Percentiles rank a stretch among this genome's conserved stretches.
Evolutionary conservation across 2,888 invertebrate genomes (phyloP).

Genomic region (Macrophya annulata): DNA sequence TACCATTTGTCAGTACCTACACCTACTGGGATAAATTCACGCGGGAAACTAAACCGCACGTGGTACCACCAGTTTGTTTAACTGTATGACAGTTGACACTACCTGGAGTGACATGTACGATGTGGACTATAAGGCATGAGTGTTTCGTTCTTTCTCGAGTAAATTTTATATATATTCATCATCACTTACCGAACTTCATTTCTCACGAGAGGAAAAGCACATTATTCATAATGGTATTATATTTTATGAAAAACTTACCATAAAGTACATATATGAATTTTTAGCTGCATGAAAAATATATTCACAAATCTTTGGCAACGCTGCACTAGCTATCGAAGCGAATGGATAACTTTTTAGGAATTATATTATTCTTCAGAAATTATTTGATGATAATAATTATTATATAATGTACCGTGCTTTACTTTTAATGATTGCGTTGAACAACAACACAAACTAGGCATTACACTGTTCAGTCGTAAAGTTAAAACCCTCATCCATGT

Average conservation of each 20-base stretch:
- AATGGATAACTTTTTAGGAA: not conserved
- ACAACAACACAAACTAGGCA: constrained; percentile 4
- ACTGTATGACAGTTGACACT: constrained; percentile 23
- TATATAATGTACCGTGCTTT: constrained; percentile 1
- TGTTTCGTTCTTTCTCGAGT: not conserved
- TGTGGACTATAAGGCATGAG: not conserved
- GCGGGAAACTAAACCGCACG: not conserved
- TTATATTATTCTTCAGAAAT: not conserved
- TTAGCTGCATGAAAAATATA: not conserved
- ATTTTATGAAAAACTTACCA: not conserved
- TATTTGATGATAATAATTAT: not conserved
- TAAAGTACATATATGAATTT: not conserved
- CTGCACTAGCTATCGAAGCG: not conserved
- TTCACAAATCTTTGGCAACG: not conserved
- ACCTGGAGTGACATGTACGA: constrained; percentile 33
- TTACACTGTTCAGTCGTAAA: not conserved
- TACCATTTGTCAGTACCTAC: constrained; percentile 5
- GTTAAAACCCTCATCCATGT: constrained; percentile 13
- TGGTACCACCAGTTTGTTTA: not conserved
- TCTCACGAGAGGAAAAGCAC: not conserved
- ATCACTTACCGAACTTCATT: not conserved
- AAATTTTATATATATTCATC: not conserved
- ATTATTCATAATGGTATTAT: not conserved
- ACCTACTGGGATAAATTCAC: not conserved
- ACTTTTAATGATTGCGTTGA: not conserved